Percentiles rank a stretch among this genome's conserved stretches.
Evolutionary conservation across 2,888 invertebrate genomes (phyloP).

Genomic region (Tinea trinotella): DNA sequence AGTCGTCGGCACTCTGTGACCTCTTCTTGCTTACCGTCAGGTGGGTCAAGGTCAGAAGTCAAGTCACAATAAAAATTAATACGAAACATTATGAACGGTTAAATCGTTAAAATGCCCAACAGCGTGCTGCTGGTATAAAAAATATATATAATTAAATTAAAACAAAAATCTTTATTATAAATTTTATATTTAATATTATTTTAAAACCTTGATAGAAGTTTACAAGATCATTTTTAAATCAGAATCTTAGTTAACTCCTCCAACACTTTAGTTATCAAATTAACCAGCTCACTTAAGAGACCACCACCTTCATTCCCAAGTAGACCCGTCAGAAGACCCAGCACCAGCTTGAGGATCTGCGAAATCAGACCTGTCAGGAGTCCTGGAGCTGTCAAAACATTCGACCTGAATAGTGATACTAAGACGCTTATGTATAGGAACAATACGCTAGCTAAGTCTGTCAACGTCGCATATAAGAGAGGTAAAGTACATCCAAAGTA

Average conservation of each 20-base stretch:
- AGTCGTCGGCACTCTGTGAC: no score
- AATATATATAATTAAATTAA: no score
- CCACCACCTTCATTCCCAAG: slow-evolving; percentile 42
- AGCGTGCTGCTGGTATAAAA: no score
- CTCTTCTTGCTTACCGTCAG: no score
- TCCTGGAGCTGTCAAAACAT: slow-evolving; percentile 53
- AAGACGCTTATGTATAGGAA: slow-evolving; percentile 58
- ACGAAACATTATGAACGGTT: no score
- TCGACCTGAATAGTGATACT: slow-evolving; percentile 56
- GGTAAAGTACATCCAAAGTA: slow-evolving; percentile 62
- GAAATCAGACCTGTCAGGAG: slow-evolving; percentile 43
- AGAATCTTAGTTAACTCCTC: slow-evolving; percentile 54
- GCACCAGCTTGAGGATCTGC: slow-evolving; percentile 47
- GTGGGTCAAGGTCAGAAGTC: no score
- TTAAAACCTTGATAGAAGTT: neutral
- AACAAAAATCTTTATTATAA: no score
- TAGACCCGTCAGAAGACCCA: slow-evolving; percentile 47
- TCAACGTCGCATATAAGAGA: slow-evolving; percentile 52
- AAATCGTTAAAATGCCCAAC: no score
- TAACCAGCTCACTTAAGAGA: slow-evolving; percentile 45
- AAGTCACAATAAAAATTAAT: no score
- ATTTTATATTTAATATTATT: no score
- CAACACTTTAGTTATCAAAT: slow-evolving; percentile 48
- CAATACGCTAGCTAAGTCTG: slow-evolving; percentile 55
- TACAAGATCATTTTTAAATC: slow-evolving; percentile 26